phyloP scores from a whole-genome alignment of 2,797 vertebrate species.

The Enteromius argenteus region DNA sequence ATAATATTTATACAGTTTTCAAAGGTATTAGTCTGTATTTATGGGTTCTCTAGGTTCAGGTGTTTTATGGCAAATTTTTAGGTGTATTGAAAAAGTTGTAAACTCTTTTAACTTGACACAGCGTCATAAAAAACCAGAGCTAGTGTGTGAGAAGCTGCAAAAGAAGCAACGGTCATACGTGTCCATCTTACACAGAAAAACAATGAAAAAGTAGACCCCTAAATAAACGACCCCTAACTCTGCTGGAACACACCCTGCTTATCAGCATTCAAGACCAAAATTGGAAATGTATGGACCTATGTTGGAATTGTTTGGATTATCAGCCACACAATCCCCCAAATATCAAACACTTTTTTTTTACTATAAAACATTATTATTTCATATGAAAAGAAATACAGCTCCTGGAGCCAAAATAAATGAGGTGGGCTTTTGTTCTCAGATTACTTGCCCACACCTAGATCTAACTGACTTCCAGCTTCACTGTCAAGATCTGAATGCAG shows the following conservation, averaged over 20 bases:
- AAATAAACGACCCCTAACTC: neutral
- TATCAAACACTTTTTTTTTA: neutral
- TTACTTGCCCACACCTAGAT: neutral
- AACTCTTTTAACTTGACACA: neutral
- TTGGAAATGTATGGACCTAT: neutral
- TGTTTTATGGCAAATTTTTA: neutral
- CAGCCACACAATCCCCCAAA: neutral
- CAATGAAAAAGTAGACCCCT: neutral
- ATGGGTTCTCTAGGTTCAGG: neutral
- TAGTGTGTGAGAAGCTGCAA: neutral
- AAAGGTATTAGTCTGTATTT: neutral
- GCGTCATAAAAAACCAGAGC: accelerated
- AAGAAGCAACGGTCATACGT: neutral
- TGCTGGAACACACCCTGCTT: neutral
- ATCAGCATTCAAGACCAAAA: neutral
- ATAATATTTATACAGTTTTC: neutral
- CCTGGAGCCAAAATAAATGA: neutral
- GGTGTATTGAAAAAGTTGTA: neutral
- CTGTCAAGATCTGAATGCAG: neutral
- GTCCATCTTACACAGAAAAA: neutral
- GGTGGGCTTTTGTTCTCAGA: neutral
- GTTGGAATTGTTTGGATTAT: neutral
- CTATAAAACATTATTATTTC: neutral
- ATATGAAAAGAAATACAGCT: neutral
- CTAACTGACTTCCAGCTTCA: neutral